phyloP scores from a whole-genome alignment of 2,113 vertebrate species.

The Siphamia tubifer region DNA sequence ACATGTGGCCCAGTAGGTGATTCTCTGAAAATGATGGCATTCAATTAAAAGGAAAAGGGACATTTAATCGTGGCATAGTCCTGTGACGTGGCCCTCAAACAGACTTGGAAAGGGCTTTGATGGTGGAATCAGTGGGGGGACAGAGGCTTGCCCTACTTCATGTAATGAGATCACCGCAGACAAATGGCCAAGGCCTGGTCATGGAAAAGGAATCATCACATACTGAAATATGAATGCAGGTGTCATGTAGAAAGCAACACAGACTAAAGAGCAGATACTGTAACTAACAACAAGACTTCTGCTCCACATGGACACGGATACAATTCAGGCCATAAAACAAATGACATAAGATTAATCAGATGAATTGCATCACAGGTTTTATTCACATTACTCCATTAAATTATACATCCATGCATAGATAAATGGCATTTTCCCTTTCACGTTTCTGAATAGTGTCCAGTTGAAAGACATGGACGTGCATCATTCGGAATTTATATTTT shows the following conservation, averaged over 20 bases:
- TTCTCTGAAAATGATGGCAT: slow-evolving; percentile 61
- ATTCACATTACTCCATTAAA: too few relatives aligned
- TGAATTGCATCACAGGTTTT: too few relatives aligned
- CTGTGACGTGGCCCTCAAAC: slow-evolving; percentile 18
- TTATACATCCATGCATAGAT: too few relatives aligned
- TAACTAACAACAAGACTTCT: background rate
- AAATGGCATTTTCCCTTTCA: too few relatives aligned
- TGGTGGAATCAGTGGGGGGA: slow-evolving; percentile 35
- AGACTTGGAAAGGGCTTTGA: slow-evolving; percentile 34
- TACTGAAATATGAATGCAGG: slow-evolving; percentile 2
- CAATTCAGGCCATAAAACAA: too few relatives aligned
- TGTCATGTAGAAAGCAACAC: background rate
- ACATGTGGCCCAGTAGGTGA: slow-evolving; percentile 43
- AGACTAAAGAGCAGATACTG: background rate
- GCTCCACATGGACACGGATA: too few relatives aligned
- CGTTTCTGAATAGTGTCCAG: too few relatives aligned
- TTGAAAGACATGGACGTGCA: too few relatives aligned
- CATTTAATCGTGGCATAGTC: slow-evolving; percentile 46
- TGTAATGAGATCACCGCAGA: slow-evolving; percentile 51
- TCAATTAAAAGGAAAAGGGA: slow-evolving; percentile 62
- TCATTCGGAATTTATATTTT: too few relatives aligned
- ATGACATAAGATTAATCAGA: background rate
- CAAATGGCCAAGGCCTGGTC: slow-evolving; percentile 25
- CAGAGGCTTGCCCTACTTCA: slow-evolving; percentile 23
- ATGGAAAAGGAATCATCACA: slow-evolving; percentile 39